These are phyloP conservation scores for Alces alces DNA, from an alignment of 2,113 vertebrate genomes.

Conservation along the genomic window DNA sequence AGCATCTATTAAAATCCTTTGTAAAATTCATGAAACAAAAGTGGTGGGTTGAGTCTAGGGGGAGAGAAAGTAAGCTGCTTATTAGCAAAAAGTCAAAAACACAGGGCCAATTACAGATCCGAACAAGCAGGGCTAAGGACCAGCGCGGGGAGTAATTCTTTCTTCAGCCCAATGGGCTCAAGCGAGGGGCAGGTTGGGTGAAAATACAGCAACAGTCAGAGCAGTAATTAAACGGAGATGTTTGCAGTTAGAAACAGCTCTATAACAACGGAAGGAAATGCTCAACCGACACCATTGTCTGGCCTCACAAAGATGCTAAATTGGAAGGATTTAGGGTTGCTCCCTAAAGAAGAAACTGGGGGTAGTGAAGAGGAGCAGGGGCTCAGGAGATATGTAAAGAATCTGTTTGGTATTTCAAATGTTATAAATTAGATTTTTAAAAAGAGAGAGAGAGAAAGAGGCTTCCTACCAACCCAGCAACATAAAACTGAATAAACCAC, in stretches of 20 bases:
- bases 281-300: conserved; percentile 94
- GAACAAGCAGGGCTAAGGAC: conserved; percentile 96
- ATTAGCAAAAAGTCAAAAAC: conserved; percentile 99
- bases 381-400: conserved; percentile 99
- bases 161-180: conserved; percentile 93
- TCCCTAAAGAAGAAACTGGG: conserved; percentile 91
- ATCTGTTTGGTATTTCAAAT: conserved; percentile 99
- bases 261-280: conserved; percentile 96
- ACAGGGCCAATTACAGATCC: conserved; percentile 99
- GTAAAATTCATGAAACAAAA: conserved; percentile 99
- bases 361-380: conserved; percentile 89
- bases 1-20: conserved; percentile 99
- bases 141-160: conserved; percentile 97
- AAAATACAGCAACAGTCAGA: conserved; percentile 91
- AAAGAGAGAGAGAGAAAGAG: conserved; percentile 77
- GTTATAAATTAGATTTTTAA: conserved; percentile 96
- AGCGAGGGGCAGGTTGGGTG: conserved; percentile 88
- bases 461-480: conserved; percentile 91
- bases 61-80: conserved; percentile 99
- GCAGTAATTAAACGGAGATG: conserved; percentile 99
- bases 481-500: conserved; percentile 99
- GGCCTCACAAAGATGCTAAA: conserved; percentile 96
- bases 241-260: conserved; percentile 97
- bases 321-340: conserved; percentile 98
- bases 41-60: conserved; percentile 99